Percentiles rank a stretch among this genome's conserved stretches.
These are phyloP conservation scores for Steinernema hermaphroditum DNA, from an alignment of 2,888 invertebrate genomes.

Conservation along the genomic window DNA sequence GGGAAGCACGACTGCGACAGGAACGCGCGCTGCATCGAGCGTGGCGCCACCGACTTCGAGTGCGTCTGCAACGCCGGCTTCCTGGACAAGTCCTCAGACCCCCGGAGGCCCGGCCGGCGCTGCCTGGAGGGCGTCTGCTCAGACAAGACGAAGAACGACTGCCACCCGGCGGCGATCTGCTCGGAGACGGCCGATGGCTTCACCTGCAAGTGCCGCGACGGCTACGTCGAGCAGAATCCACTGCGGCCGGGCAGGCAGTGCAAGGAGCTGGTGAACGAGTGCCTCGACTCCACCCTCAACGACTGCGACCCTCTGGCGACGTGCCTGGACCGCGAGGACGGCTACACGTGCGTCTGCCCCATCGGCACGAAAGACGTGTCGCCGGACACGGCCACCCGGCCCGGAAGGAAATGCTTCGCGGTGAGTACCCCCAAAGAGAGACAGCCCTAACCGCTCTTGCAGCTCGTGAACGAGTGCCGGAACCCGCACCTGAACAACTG, in stretches of 20 bases:
- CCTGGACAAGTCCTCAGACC: slow-evolving; percentile 49
- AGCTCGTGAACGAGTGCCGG: slow-evolving; percentile 59
- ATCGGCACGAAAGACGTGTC: slow-evolving; percentile 54
- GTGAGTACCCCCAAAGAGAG: slow-evolving; percentile 27
- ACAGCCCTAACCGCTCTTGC: slow-evolving; percentile 35
- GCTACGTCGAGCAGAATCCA: slow-evolving; percentile 73
- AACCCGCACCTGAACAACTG: slow-evolving; percentile 61
- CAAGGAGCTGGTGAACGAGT: slow-evolving; percentile 58
- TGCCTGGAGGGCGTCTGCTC: slow-evolving; percentile 49
- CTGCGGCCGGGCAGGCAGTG: slow-evolving; percentile 45
- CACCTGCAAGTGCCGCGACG: slow-evolving; percentile 81
- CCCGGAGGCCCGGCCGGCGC: not conserved
- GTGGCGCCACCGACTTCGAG: slow-evolving; percentile 55
- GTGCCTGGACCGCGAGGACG: slow-evolving; percentile 43
- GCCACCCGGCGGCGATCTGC: slow-evolving; percentile 61
- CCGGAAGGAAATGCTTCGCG: slow-evolving; percentile 55
- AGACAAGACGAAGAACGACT: slow-evolving; percentile 57
- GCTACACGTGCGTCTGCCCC: slow-evolving; percentile 54
- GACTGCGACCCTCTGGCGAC: slow-evolving; percentile 48
- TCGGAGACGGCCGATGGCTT: slow-evolving; percentile 48
- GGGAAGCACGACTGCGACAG: slow-evolving; percentile 60
- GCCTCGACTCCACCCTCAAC: slow-evolving; percentile 52
- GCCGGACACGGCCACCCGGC: slow-evolving; percentile 47
- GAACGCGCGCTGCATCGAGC: slow-evolving; percentile 57
- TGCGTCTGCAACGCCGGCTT: slow-evolving; percentile 61